Conservation (phyloP, 2,797 vertebrate species). For the Ciconia nigra region DNA sequence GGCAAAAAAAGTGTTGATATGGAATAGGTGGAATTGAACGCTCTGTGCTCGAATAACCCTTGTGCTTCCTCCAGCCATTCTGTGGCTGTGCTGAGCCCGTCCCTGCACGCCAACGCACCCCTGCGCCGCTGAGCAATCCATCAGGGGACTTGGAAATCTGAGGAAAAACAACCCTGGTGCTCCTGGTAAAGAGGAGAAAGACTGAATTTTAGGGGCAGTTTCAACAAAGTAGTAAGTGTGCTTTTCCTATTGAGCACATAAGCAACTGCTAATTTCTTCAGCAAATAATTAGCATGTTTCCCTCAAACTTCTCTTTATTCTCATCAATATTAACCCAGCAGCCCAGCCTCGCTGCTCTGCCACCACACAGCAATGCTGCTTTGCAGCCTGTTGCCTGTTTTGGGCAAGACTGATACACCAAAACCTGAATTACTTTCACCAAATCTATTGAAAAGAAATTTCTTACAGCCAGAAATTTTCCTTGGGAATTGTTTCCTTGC, state of each 20-base stretch:
- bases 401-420: background rate
- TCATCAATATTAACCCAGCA: background rate
- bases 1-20: background rate
- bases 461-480: background rate
- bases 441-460: background rate
- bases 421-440: background rate
- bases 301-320: background rate
- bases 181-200: background rate
- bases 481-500: background rate
- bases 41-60: background rate
- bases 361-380: background rate
- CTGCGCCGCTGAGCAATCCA: accelerated
- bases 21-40: background rate
- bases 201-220: background rate
- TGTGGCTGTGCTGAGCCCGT: accelerated
- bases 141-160: accelerated
- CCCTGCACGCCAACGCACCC: background rate
- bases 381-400: background rate
- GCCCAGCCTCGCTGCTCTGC: background rate
- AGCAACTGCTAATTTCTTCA: background rate
- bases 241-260: background rate
- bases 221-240: background rate
- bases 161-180: background rate
- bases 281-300: background rate
- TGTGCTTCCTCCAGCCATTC: background rate